These are phyloP conservation scores for Nixonia krombeini DNA, from an alignment of 1,140 invertebrate species.

Conservation along the genomic window DNA sequence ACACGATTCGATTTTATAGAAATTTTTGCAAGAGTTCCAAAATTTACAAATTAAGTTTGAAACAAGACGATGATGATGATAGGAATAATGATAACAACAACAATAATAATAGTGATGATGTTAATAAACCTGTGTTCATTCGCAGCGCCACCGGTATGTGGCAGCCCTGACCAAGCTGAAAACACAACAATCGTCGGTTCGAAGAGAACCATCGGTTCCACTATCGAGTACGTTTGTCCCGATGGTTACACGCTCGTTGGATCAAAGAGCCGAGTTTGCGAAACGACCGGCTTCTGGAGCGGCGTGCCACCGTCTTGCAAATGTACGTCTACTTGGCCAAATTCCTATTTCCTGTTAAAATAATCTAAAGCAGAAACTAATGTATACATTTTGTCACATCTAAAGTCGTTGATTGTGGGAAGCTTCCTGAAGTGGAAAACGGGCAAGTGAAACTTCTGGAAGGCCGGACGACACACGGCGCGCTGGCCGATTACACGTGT, in stretches of 20 bases:
- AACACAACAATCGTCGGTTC: slow-evolving; percentile 86
- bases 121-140: too few species aligned
- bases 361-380: too few species aligned
- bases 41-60: too few species aligned
- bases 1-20: too few species aligned
- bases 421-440: slow-evolving; percentile 79
- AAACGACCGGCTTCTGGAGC: slow-evolving; percentile 84
- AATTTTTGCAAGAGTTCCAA: too few species aligned
- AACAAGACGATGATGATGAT: too few species aligned
- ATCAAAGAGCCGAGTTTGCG: slow-evolving; percentile 78
- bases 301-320: slow-evolving; percentile 85
- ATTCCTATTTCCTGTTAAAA: too few species aligned
- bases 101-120: too few species aligned
- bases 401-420: slow-evolving; percentile 87
- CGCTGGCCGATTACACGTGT: slow-evolving; percentile 82
- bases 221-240: slow-evolving; percentile 85
- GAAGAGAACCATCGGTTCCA: slow-evolving; percentile 79
- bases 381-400: slow-evolving; percentile 11
- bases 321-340: slow-evolving; percentile 80
- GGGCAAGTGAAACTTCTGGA: slow-evolving; percentile 80
- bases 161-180: slow-evolving; percentile 86
- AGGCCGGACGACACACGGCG: slow-evolving; percentile 83
- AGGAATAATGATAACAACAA: too few species aligned
- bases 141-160: slow-evolving; percentile 84
- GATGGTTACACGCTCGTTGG: slow-evolving; percentile 88